Conservation (phyloP, 2,797 vertebrate species). For the Danio tinwini region DNA sequence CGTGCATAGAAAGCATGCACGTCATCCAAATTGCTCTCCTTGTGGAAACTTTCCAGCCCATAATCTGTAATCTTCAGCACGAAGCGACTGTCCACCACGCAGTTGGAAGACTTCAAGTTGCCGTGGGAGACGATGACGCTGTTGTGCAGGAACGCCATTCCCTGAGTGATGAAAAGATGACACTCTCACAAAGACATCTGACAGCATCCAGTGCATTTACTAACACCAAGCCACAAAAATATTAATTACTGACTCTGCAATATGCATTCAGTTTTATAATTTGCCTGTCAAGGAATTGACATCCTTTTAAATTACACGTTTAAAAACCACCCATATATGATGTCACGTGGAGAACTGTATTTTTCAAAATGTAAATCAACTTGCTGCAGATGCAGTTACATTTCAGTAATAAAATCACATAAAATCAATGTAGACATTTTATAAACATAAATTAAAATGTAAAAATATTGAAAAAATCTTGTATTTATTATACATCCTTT, state of each 20-base stretch:
- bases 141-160: slow-evolving; percentile 91
- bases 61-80: slow-evolving; percentile 95
- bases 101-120: slow-evolving; percentile 93
- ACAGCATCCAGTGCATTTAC: slow-evolving; percentile 9
- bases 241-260: slow-evolving; percentile 7
- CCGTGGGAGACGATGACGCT: slow-evolving; percentile 88
- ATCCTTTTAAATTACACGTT: not conserved
- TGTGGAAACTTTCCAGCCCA: slow-evolving; percentile 84
- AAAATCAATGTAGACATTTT: no score
- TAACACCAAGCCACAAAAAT: not conserved
- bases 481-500: no score
- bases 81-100: slow-evolving; percentile 92
- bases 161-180: slow-evolving; percentile 69
- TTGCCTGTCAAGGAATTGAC: not conserved
- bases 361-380: not conserved
- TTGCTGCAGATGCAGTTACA: not conserved
- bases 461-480: no score
- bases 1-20: slow-evolving; percentile 84
- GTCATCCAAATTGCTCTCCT: slow-evolving; percentile 73
- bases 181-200: not conserved
- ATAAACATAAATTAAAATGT: no score
- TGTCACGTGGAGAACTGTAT: not conserved
- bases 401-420: not conserved
- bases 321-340: not conserved
- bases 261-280: not conserved